Evolutionary conservation across 2,113 vertebrate genomes (phyloP), one percentile per base, ranked within the genome.

Genomic region (Cyrtonyx montezumae): DNA sequence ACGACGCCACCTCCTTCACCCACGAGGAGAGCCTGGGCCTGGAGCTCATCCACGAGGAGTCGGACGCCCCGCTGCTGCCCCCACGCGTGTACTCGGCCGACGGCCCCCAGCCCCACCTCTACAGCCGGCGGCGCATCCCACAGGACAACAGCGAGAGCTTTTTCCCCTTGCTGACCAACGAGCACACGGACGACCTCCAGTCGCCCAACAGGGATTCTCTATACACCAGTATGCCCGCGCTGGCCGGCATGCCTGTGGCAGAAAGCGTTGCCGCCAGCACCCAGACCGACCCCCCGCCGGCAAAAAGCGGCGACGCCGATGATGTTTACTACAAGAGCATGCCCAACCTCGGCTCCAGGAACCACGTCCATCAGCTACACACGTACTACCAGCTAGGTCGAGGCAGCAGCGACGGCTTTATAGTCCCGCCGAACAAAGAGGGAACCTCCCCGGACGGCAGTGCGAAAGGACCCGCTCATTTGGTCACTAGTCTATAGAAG

Each of bases 311-410:
- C 26, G 99, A 99, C 34, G 93, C 98, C 10, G 99, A 99, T 3
- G 99, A 99, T 43, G 98, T 99, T 93, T 99, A 99, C 98, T 99
- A 99, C 98, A 99, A 99, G 97, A 99, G 99, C 97, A 99, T 99
- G 99, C 99, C 99, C 94, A 99, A 99, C 97, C 96, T 99, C 55
- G 99, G 99, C 97, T 99, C 99, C 63, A 98, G 98, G 34, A 99
- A 99, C 96, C 99, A 99, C 91, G 96, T 99, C 75, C 99, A 99
- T 91, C 99, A 99, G 97, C 98, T 99, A 96, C 99, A 99, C 96
- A 98, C 98, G 87, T 99, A 99, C 97, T 99, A 99, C 98, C 99
- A 99, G 94, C 98, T 99, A 58, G 99, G 99, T 6, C 98, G 99
- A 51, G 99, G 99, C 89, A 99, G 99, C 98, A 99, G 99, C 58